Conservation (phyloP, 1,140 invertebrate genomes). For the Brachionus koreanus region DNA sequence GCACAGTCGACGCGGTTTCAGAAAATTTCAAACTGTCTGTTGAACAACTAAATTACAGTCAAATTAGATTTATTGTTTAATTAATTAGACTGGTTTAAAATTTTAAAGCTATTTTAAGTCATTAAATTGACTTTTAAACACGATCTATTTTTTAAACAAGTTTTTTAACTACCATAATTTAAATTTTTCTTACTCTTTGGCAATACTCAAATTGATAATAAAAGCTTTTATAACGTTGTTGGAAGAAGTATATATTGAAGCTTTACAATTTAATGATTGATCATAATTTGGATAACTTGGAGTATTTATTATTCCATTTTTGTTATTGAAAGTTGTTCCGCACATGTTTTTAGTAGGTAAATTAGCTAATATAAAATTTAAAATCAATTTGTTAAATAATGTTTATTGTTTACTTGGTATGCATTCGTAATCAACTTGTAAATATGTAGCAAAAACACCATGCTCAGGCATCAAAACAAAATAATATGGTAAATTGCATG, state of each 20-base stretch:
- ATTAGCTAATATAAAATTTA: background rate
- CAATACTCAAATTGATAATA: slow-evolving; percentile 15
- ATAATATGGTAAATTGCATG: background rate
- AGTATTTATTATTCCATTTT: slow-evolving; percentile 17
- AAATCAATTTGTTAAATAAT: background rate
- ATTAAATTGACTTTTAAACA: too few species aligned
- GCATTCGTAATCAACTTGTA: slow-evolving; percentile 41
- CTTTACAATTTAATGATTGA: slow-evolving; percentile 19
- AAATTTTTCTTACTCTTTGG: slow-evolving; percentile 36
- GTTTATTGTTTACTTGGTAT: slow-evolving; percentile 11
- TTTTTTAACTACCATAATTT: too few species aligned
- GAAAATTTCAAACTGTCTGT: slow-evolving; percentile 6
- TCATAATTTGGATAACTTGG: slow-evolving; percentile 42
- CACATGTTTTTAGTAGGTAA: slow-evolving; percentile 24
- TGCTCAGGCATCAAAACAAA: slow-evolving; percentile 2
- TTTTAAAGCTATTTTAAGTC: too few species aligned
- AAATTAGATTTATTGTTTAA: background rate
- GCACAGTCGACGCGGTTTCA: background rate
- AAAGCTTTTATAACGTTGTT: slow-evolving; percentile 23
- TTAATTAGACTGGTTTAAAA: too few species aligned
- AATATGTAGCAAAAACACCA: background rate
- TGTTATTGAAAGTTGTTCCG: background rate
- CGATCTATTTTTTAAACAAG: background rate
- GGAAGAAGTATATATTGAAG: background rate
- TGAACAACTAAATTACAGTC: background rate